Evolutionary conservation across 1,140 invertebrate genomes (phyloP).

Genomic region (Bombus confusus): DNA sequence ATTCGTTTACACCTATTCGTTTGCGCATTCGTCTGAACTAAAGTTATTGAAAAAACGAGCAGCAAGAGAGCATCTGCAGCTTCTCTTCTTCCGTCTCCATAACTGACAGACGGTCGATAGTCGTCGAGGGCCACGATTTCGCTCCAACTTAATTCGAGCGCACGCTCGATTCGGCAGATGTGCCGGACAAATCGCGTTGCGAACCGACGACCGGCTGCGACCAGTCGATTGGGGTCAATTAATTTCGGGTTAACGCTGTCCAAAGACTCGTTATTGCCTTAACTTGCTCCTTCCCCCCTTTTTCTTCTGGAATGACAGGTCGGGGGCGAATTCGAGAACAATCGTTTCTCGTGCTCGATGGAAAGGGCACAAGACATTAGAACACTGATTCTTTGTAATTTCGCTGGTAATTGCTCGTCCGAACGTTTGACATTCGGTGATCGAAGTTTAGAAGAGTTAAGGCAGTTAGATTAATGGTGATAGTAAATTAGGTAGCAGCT

Average conservation of each 20-base stretch:
- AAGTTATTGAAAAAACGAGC: constrained; percentile 40
- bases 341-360: neutral
- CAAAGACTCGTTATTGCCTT: constrained; percentile 45
- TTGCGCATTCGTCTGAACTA: constrained; percentile 38
- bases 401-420: neutral
- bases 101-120: constrained; percentile 5
- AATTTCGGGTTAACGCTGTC: constrained; percentile 54
- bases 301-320: neutral
- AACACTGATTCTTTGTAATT: constrained; percentile 1
- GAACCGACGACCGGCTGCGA: constrained; percentile 40
- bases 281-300: constrained; percentile 3
- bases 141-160: constrained; percentile 43
- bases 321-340: neutral
- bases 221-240: constrained; percentile 54
- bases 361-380: too few species aligned
- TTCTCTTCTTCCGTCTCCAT: constrained; percentile 27
- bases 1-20: constrained; percentile 55
- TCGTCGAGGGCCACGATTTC: too few species aligned
- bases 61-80: constrained; percentile 34
- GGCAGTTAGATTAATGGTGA: neutral
- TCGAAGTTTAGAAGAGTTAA: neutral
- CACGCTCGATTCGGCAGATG: constrained; percentile 62
- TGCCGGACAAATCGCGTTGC: constrained; percentile 58
- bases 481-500: neutral
- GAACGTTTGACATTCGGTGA: neutral